Evolutionary conservation across 2,797 vertebrate species (phyloP).

Genomic region (Sandelia bainsii): DNA sequence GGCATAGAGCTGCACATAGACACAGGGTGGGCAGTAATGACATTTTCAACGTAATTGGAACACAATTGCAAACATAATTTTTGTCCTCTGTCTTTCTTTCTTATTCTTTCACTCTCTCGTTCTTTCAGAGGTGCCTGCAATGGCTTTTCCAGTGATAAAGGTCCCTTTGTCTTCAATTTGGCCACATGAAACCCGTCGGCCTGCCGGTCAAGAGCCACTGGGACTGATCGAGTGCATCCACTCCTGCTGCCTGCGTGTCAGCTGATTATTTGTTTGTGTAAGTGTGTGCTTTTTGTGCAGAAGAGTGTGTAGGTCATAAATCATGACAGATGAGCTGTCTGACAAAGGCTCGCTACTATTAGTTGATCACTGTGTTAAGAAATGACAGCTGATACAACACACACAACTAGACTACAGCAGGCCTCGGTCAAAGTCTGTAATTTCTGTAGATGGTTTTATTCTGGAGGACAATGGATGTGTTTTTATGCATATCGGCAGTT

Average conservation of each 20-base stretch:
- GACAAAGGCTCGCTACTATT: constrained; percentile 21
- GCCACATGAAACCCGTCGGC: constrained; percentile 47
- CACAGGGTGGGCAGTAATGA: constrained; percentile 57
- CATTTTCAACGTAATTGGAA: constrained; percentile 63
- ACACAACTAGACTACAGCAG: constrained; percentile 31
- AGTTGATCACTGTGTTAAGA: constrained; percentile 66
- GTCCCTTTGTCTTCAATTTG: constrained; percentile 47
- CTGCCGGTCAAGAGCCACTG: constrained; percentile 49
- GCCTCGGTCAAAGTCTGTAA: not conserved
- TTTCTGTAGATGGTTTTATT: constrained; percentile 2
- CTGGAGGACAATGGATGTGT: not conserved
- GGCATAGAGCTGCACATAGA: constrained; percentile 48
- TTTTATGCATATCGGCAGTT: not conserved
- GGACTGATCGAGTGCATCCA: constrained; percentile 60
- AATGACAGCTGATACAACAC: constrained; percentile 54
- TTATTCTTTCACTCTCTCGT: constrained; percentile 16
- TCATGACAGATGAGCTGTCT: constrained; percentile 61
- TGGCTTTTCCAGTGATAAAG: constrained; percentile 48
- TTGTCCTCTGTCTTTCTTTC: constrained; percentile 22
- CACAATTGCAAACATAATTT: constrained; percentile 63
- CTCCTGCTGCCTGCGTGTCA: constrained; percentile 38
- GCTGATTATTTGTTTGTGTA: constrained; percentile 43
- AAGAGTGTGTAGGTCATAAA: constrained; percentile 48
- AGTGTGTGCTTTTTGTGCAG: constrained; percentile 17
- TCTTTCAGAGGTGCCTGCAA: constrained; percentile 5